phyloP scores from a whole-genome alignment of 2,113 vertebrate genomes.

The Cyprinodon tularosa region DNA sequence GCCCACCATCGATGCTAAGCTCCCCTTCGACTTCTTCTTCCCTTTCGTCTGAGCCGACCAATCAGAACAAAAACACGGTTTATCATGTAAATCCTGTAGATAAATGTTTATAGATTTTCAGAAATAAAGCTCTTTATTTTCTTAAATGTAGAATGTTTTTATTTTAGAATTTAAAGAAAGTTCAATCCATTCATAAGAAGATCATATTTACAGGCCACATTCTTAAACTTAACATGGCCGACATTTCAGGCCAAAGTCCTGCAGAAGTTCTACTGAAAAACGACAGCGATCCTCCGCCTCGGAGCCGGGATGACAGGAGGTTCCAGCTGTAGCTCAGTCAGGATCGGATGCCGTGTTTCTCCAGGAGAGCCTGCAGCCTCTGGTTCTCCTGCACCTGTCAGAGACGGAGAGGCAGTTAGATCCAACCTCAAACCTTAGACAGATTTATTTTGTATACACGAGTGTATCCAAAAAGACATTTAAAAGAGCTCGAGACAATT shows the following conservation, averaged over 20 bases:
- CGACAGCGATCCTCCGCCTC: too few species aligned
- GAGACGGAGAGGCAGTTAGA: constrained; percentile 15
- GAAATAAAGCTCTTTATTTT: constrained; percentile 25
- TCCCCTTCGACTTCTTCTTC: constrained; percentile 93
- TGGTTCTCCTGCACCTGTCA: constrained; percentile 88
- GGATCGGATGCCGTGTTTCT: constrained; percentile 76
- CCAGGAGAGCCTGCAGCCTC: constrained; percentile 82
- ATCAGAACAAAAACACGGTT: background rate
- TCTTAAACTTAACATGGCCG: background rate
- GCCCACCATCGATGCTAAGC: constrained; percentile 86
- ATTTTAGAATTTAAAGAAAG: too few species aligned
- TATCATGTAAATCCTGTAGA: constrained; percentile 33
- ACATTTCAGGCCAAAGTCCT: background rate
- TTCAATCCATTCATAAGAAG: background rate
- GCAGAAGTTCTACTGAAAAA: background rate
- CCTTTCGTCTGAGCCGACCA: constrained; percentile 83
- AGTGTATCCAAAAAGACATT: too few species aligned
- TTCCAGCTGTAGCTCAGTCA: constrained; percentile 10
- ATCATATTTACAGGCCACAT: background rate
- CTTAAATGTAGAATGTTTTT: too few species aligned
- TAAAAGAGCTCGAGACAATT: too few species aligned
- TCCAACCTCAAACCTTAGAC: too few species aligned
- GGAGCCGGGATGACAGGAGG: too few species aligned
- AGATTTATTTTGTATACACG: too few species aligned
- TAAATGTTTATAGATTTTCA: constrained; percentile 13